Percentiles rank a stretch among this genome's conserved stretches.
Evolutionary conservation across 2,888 invertebrate genomes (phyloP).

Genomic region (Hemicrepidius hirtus): DNA sequence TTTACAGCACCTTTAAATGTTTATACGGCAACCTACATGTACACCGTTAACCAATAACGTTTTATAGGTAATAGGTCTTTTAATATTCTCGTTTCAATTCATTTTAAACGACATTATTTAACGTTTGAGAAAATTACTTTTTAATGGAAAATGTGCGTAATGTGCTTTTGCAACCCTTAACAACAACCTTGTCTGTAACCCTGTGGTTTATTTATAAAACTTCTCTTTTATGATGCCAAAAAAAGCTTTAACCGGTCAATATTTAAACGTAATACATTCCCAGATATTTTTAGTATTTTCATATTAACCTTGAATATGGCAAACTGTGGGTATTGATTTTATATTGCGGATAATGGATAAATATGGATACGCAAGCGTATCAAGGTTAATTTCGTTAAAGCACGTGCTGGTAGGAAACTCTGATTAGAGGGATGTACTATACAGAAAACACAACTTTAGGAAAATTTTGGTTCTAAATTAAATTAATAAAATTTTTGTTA

Average conservation of each 20-base stretch:
- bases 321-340: conserved; percentile 22
- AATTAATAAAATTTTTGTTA: no score
- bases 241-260: neutral
- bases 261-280: neutral
- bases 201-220: no score
- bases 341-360: conserved; percentile 27
- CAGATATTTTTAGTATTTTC: conserved; percentile 11
- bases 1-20: conserved; percentile 14
- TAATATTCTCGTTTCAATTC: no score
- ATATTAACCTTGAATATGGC: conserved; percentile 8
- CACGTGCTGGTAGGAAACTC: conserved; percentile 6
- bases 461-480: no score
- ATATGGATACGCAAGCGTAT: conserved; percentile 34
- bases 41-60: neutral
- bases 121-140: no score
- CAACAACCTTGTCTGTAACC: no score
- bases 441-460: no score
- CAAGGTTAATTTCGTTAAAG: conserved; percentile 28
- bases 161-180: no score
- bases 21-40: neutral
- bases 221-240: no score
- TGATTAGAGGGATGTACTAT: conserved; percentile 13
- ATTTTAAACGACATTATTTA: neutral
- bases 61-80: no score
- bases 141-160: no score